phyloP scores from a whole-genome alignment of 2,888 invertebrate genomes.

The Caenorhabditis uteleia region DNA sequence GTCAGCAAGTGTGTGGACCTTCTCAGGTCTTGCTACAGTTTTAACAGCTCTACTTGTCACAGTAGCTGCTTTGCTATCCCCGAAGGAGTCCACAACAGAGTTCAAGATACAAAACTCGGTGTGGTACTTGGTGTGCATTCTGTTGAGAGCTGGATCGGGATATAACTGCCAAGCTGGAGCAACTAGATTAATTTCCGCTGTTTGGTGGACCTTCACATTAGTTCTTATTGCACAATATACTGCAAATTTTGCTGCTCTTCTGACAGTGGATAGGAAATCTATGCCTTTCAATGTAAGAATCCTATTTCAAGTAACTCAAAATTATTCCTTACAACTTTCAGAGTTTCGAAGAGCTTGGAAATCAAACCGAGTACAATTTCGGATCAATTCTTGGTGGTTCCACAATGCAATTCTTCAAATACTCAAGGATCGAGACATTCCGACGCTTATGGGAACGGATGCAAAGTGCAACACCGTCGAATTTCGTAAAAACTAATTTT shows the following conservation, averaged over 20 bases:
- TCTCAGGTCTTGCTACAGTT: slow-evolving; percentile 87
- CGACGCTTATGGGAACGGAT: slow-evolving; percentile 71
- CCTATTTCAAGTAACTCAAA: neutral
- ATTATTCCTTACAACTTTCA: slow-evolving; percentile 40
- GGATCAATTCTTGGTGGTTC: slow-evolving; percentile 91
- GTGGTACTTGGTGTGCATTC: slow-evolving; percentile 75
- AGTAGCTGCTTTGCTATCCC: slow-evolving; percentile 72
- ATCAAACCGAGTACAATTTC: slow-evolving; percentile 89
- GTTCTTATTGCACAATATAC: slow-evolving; percentile 99
- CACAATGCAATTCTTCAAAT: slow-evolving; percentile 84
- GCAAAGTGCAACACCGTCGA: slow-evolving; percentile 76
- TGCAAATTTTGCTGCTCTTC: slow-evolving; percentile 92
- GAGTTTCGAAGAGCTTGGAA: slow-evolving; percentile 82
- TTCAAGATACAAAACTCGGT: slow-evolving; percentile 59
- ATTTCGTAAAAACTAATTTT: slow-evolving; percentile 87
- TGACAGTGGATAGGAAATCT: slow-evolving; percentile 84
- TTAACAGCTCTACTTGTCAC: slow-evolving; percentile 72
- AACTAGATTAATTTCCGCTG: slow-evolving; percentile 44
- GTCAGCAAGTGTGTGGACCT: slow-evolving; percentile 91
- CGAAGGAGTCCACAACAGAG: slow-evolving; percentile 70
- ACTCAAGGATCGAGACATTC: slow-evolving; percentile 71
- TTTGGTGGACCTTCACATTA: slow-evolving; percentile 98
- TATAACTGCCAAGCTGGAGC: slow-evolving; percentile 82
- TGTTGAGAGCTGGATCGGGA: slow-evolving; percentile 93
- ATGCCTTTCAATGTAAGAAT: slow-evolving; percentile 71